phyloP scores from a whole-genome alignment of 2,888 invertebrate genomes.

The Agapetus fuscipes region DNA sequence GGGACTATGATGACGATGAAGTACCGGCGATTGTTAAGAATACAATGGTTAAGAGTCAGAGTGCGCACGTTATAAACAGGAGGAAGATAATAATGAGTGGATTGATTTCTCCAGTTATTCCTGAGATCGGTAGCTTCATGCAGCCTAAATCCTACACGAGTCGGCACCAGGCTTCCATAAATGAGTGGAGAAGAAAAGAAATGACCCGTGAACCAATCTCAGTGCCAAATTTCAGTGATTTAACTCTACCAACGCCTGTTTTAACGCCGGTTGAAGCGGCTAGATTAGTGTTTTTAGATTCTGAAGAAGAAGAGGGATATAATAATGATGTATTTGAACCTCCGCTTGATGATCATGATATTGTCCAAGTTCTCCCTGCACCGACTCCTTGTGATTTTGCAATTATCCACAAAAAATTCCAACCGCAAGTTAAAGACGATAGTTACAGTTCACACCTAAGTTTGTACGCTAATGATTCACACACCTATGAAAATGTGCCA shows the following conservation, averaged over 20 bases:
- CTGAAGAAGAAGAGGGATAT: slow-evolving; percentile 49
- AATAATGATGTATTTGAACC: slow-evolving; percentile 30
- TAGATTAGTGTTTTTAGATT: slow-evolving; percentile 59
- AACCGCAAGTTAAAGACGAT: slow-evolving; percentile 41
- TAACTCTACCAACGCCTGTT: slow-evolving; percentile 53
- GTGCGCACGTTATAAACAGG: slow-evolving; percentile 47
- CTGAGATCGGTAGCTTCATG: slow-evolving; percentile 22
- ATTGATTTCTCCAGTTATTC: slow-evolving; percentile 30
- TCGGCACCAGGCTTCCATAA: slow-evolving; percentile 26
- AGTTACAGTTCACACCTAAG: slow-evolving; percentile 45
- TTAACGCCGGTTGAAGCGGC: slow-evolving; percentile 59
- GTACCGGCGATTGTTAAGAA: slow-evolving; percentile 27
- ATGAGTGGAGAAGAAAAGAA: slow-evolving; percentile 33
- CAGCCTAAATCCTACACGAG: slow-evolving; percentile 18
- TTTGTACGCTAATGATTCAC: slow-evolving; percentile 19
- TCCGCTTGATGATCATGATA: slow-evolving; percentile 25
- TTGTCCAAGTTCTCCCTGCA: slow-evolving; percentile 20
- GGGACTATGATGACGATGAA: slow-evolving; percentile 14
- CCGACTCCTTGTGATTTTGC: slow-evolving; percentile 30
- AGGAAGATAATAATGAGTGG: slow-evolving; percentile 25
- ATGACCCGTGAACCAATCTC: slow-evolving; percentile 61
- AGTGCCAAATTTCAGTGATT: slow-evolving; percentile 61
- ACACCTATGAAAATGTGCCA: slow-evolving; percentile 39
- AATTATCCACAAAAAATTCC: slow-evolving; percentile 42
- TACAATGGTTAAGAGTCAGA: slow-evolving; percentile 45